Percentiles rank a stretch among this genome's conserved stretches.
Conservation (phyloP, 2,113 vertebrate genomes). For the Grammomys dolichurus region DNA sequence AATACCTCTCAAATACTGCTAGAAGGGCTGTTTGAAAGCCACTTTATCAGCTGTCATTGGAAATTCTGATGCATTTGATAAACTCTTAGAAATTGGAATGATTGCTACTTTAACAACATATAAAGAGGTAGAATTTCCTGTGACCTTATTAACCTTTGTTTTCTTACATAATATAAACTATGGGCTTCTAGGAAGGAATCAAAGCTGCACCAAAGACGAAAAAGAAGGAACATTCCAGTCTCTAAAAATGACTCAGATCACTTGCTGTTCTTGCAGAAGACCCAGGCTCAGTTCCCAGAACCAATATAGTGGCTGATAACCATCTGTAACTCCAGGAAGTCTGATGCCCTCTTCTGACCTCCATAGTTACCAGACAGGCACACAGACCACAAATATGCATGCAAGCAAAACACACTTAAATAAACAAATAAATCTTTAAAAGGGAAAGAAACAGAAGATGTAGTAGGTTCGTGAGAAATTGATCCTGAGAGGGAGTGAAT, state of each 20-base stretch:
- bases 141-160: conserved; percentile 11
- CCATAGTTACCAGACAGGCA: neutral
- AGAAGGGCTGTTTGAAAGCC: conserved; percentile 56
- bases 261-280: neutral
- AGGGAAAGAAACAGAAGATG: neutral
- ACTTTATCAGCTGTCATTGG: conserved; percentile 35
- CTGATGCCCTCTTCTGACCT: neutral
- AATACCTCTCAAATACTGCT: conserved; percentile 39
- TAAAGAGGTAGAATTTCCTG: conserved; percentile 21
- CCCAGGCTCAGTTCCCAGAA: neutral
- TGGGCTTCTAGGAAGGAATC: neutral
- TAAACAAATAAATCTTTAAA: neutral
- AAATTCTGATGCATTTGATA: conserved; percentile 32
- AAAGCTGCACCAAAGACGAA: neutral
- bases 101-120: conserved; percentile 48
- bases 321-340: neutral
- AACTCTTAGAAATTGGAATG: conserved; percentile 23
- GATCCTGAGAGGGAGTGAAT: conserved; percentile 4
- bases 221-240: neutral
- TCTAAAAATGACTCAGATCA: neutral
- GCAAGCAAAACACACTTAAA: neutral
- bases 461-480: conserved; percentile 28
- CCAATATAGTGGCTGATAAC: neutral
- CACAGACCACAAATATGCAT: neutral
- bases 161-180: conserved; percentile 1